These are phyloP conservation scores for Ariopsis seemanni DNA, from an alignment of 2,113 vertebrate species.

Conservation along the genomic window DNA sequence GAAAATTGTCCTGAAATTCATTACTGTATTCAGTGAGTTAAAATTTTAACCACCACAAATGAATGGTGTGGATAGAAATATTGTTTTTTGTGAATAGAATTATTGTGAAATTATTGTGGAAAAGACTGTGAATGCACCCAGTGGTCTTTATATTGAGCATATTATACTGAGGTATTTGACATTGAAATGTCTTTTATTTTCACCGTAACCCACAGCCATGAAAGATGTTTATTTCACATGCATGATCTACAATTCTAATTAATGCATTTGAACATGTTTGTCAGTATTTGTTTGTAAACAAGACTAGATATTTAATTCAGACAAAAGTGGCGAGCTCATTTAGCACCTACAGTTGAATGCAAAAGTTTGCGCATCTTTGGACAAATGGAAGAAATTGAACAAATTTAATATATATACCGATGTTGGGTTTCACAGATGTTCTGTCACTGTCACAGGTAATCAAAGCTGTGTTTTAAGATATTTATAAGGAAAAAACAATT, in stretches of 20 bases:
- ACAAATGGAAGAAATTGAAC: background rate
- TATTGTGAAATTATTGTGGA: background rate
- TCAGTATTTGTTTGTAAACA: slow-evolving; percentile 21
- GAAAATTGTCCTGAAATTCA: background rate
- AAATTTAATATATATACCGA: background rate
- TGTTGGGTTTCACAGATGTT: background rate
- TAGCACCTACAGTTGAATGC: background rate
- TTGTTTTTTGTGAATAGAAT: slow-evolving; percentile 1
- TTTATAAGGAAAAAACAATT: background rate
- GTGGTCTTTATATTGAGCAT: background rate
- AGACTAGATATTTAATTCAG: background rate
- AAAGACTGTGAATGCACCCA: slow-evolving; percentile 13
- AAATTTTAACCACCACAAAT: background rate
- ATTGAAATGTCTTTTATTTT: background rate
- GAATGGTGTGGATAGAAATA: background rate
- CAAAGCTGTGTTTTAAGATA: background rate
- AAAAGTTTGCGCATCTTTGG: background rate
- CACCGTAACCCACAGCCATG: background rate
- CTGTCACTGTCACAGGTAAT: background rate
- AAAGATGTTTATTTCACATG: background rate
- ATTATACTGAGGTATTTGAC: background rate
- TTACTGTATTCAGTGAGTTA: background rate
- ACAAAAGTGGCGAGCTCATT: background rate
- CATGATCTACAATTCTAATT: background rate
- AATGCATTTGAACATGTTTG: background rate